A percentile compares a stretch with the other conserved stretches of the same genome.
These are phyloP conservation scores for Sinella curviseta DNA, from an alignment of 1,140 invertebrate genomes.

Conservation along the genomic window DNA sequence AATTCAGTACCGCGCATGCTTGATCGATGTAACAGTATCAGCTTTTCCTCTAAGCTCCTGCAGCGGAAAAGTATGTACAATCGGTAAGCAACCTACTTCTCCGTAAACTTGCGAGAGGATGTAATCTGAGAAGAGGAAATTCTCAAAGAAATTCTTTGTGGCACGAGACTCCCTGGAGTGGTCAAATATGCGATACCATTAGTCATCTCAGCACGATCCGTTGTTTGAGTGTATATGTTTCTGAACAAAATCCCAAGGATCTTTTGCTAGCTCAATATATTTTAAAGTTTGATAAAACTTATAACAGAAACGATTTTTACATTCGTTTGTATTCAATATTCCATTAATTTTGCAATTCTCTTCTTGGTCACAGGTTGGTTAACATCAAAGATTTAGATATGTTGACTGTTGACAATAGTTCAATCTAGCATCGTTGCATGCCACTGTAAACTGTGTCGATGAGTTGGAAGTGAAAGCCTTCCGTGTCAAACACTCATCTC, in stretches of 20 bases:
- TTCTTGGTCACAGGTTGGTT: no score
- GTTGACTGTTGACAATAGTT: no score
- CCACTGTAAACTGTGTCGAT: not conserved
- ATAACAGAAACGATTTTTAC: no score
- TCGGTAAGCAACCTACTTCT: not conserved
- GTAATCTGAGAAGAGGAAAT: not conserved
- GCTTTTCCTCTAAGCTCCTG: no score
- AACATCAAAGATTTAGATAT: no score
- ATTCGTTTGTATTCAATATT: no score
- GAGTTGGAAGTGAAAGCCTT: not conserved
- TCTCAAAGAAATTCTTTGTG: constrained; percentile 15
- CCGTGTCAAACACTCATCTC: not conserved
- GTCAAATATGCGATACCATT: constrained; percentile 37
- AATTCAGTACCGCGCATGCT: not conserved
- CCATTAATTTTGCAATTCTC: no score
- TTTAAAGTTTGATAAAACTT: not conserved
- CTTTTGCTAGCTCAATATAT: not conserved
- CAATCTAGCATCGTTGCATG: not conserved
- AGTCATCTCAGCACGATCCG: constrained; percentile 42
- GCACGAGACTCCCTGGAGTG: constrained; percentile 47
- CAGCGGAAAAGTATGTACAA: no score
- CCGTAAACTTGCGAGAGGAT: not conserved
- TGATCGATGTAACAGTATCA: not conserved
- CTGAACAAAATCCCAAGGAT: not conserved
- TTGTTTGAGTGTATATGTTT: not conserved